Conservation (phyloP, 2,113 vertebrate genomes). For the Kobus ellipsiprymnus region DNA sequence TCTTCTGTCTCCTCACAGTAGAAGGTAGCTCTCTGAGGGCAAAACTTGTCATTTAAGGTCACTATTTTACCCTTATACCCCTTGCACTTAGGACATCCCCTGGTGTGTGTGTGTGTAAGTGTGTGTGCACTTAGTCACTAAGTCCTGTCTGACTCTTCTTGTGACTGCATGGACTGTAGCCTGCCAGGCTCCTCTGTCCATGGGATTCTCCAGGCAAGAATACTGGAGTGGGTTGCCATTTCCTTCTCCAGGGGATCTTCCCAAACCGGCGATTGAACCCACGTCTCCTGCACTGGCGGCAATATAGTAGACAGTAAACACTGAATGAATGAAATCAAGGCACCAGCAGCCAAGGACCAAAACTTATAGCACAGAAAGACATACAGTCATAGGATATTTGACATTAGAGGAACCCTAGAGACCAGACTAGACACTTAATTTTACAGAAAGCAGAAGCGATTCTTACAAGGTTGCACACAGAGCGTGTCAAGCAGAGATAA, state of each 20-base stretch:
- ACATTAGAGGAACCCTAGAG: not conserved
- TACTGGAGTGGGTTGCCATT: not conserved
- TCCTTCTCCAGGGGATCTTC: not conserved
- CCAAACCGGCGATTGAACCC: not conserved
- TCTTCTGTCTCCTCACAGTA: not conserved
- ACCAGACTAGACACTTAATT: not conserved
- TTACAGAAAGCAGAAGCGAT: not conserved
- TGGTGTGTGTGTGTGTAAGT: not conserved
- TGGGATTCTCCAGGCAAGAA: not conserved
- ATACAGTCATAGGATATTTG: not conserved
- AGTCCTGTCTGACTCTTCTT: not conserved
- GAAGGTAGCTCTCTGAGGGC: not conserved
- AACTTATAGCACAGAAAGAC: not conserved
- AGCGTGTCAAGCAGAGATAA: constrained; percentile 4
- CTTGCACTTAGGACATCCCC: not conserved
- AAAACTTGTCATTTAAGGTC: not conserved
- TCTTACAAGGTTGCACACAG: not conserved
- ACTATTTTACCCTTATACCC: not conserved
- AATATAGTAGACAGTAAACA: not conserved
- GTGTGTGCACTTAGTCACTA: not conserved
- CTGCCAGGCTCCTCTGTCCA: not conserved
- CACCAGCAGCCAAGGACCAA: not conserved
- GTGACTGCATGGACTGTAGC: not conserved
- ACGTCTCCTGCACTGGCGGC: not conserved
- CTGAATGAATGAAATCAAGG: not conserved